Base-by-base conservation (phyloP, 2,113 vertebrate species). In the Limnothrissa miodon region DNA sequence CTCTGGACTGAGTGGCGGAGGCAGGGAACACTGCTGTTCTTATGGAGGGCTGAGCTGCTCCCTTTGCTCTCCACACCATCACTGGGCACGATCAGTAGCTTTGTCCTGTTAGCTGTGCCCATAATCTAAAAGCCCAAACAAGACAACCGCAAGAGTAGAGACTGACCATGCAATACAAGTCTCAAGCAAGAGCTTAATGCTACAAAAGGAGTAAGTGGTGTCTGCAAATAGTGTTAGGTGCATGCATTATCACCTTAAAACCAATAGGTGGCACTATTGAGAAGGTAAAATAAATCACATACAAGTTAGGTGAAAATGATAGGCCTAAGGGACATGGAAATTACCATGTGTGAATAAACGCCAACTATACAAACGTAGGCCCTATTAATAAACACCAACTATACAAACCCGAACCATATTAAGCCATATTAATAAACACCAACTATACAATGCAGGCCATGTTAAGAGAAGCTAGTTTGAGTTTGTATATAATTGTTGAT, bases 31-130 rank as follows among this genome's bases (percentile, higher is more conserved):
- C 78, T 80, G 44, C 45, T 39, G 9, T 39, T 7, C n/a, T 19
- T 53, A 10, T 42, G 4, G 0, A 1, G 19, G 19, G 45, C 78
- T 0, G 2, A 4, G 56, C 7, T 39, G 79, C 10, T 42, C 1
- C 9, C 56, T 45, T 45, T 88, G 23, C 13, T 79, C 48, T 85
- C 62, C 0, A 0, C 1, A 29, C 70, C 21, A 15, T 39, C 13
- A 59, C 53, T 87, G 82, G 39, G 39, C 87, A 89, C 46, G 82
- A 90, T 78, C 74, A 91, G 83, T 10, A 93, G 45, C 85, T 92
- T 92, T 78, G 90, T 92, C 80, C 85, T 82, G 11, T 87, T 21
- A 83, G 90, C 81, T 25, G 21, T 90, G 44, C 88, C 91, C 89
- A 89, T 85, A 78, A 91, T 81, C 89, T 92, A 74, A 84, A 87